Evolutionary conservation across 1,140 invertebrate genomes (phyloP), one percentile per base, ranked within the genome.

Genomic region (Vanessa tameamea): DNA sequence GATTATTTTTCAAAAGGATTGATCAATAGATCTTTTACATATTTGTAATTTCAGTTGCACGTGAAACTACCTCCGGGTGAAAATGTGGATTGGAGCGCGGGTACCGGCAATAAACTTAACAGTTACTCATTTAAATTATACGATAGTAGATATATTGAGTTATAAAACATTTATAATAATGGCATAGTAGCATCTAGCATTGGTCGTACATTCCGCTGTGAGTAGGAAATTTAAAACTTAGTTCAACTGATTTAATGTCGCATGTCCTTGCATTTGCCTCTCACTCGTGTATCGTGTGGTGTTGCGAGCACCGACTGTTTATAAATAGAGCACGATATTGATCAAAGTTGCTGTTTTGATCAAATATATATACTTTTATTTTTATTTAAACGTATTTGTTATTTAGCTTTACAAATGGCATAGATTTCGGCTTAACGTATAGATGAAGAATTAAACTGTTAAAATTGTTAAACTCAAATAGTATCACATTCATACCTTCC

Each of bases 231-330:
- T 77, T 77, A 81, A 81, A 81, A 81, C 79, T 78, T 69, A 68
- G 69, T 74, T 61, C 76, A 63, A 76, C 68, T 69, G 68, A 73
- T 69, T 76, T 73, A 63, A 79, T 74, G 70, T 75, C 63, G 72
- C 71, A 75, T 72, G 85, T 84, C 85, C 85, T 87, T 87, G 82
- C 75, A 31, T 78, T 73, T 72, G 73, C 85, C 83, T 82, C 82
- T 85, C 83, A 85, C 82, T 83, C 59, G 57, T 72, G 51, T 66
- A 76, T 23, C 16, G 50, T 75, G 37, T 43, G 9, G 37, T 11
- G 37, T 43, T 9, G 9, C 37, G 9, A 71, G 75, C 59, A 69
- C 69, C 76, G 53, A 69, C 53, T 65, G 20, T 26, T 53, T 69
- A 65, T 75, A 75, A 75, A 75, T 75, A 75, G 73, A 75, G 73